phyloP scores from a whole-genome alignment of 1,140 invertebrate species.

The Leptinotarsa lineolata region DNA sequence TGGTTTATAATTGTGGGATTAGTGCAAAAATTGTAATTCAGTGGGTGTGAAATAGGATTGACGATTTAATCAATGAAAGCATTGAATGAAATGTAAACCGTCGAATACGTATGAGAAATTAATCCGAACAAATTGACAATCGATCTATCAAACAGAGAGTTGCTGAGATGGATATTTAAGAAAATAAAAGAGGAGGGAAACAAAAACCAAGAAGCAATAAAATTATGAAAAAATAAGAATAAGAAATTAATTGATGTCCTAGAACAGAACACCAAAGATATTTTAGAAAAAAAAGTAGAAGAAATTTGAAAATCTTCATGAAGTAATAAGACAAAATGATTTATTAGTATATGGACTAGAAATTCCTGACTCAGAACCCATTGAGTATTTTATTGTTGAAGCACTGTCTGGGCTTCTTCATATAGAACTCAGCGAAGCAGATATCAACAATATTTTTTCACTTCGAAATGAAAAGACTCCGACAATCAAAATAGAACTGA shows the following conservation, averaged over 20 bases:
- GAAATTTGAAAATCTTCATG: background rate
- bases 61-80: too few relatives aligned
- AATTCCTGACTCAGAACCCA: background rate
- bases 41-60: too few relatives aligned
- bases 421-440: background rate
- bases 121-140: too few relatives aligned
- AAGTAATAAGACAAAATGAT: background rate
- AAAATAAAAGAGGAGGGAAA: background rate
- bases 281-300: background rate
- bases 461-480: background rate
- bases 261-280: background rate
- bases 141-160: too few relatives aligned
- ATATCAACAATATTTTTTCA: background rate
- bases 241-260: background rate
- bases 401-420: background rate
- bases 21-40: too few relatives aligned
- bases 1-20: too few relatives aligned
- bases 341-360: background rate
- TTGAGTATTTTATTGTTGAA: background rate
- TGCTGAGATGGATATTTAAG: too few relatives aligned
- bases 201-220: background rate
- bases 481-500: conserved; percentile 10
- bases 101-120: too few relatives aligned
- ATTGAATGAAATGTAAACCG: too few relatives aligned
- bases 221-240: background rate